Base-by-base conservation (phyloP, 2,797 vertebrate species). In the Esox lucius region DNA sequence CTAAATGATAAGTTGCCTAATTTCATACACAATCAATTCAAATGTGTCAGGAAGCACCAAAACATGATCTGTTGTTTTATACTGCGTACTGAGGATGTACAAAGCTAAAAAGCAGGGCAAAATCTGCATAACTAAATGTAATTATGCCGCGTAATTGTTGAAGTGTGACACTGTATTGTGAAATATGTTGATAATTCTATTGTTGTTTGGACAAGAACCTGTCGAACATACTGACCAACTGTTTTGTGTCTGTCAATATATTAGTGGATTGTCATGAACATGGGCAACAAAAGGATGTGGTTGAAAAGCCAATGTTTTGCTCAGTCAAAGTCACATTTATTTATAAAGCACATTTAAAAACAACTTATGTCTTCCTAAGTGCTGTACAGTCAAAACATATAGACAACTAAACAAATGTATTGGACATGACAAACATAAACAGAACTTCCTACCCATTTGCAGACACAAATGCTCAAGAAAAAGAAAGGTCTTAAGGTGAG, bases 11-110 rank as follows among this genome's bases (percentile, higher is more conserved):
- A 24, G 31, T 65, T 65, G 24, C 24, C 24, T 65, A 3, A 28
- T 65, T 65, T 65, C 62, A 84, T 51, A 79, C 81, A 79, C 35
- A 4, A 66, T 81, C 31, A 67, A 61, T 62, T n/a, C 26, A 62
- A 62, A 62, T 62, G 62, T 62, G 7, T 51, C 49, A 16, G 59
- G 24, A 26, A 62, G 22, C 59, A 62, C 4, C 24, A 62, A 13
- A 24, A 24, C 59, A 61, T 22, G 22, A 61, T 61, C n/a, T 61
- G 9, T 22, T 12, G n/a, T n/a, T n/a, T n/a, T n/a, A n/a, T n/a
- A n/a, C n/a, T n/a, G 17, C 16, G 17, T 19, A n/a, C n/a, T n/a
- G n/a, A n/a, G n/a, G n/a, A n/a, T 7, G 17, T 51, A 51, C 7
- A 51, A 51, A 17, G 17, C 19, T 51, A 19, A 51, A 16, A 15